Conservation (phyloP, 2,113 vertebrate genomes). For the Lanius ludovicianus region DNA sequence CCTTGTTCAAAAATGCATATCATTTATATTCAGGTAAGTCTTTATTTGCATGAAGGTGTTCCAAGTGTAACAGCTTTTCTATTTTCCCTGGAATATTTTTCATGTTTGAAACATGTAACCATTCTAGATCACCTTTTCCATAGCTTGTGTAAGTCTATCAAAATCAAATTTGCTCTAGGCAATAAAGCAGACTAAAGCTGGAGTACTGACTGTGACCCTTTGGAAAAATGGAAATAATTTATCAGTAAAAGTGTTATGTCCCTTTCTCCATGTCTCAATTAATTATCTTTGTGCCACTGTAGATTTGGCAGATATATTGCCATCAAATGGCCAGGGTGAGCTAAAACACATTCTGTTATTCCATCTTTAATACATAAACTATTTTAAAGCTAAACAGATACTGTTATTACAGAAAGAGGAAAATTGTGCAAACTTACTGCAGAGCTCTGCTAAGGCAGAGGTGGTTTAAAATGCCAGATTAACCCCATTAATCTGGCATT, state of each 20-base stretch:
- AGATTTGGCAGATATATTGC: not conserved
- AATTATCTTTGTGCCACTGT: not conserved
- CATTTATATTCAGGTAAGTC: constrained; percentile 15
- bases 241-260: not conserved
- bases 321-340: not conserved
- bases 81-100: constrained; percentile 12
- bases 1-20: not conserved
- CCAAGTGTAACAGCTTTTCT: constrained; percentile 3
- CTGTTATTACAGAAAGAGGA: not conserved
- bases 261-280: constrained; percentile 16
- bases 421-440: not conserved
- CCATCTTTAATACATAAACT: not conserved
- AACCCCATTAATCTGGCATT: not conserved
- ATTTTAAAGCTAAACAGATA: not conserved
- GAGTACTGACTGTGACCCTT: not conserved
- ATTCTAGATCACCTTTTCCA: constrained; percentile 16
- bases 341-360: not conserved
- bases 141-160: not conserved
- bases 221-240: constrained; percentile 3
- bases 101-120: not conserved
- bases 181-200: constrained; percentile 1
- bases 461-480: too few species aligned
- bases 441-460: not conserved
- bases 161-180: constrained; percentile 31
- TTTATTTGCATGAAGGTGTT: constrained; percentile 24